A percentile compares a stretch with the other conserved stretches of the same genome.
Conservation (phyloP, 1,140 invertebrate species). For the Nautilus pompilius region DNA sequence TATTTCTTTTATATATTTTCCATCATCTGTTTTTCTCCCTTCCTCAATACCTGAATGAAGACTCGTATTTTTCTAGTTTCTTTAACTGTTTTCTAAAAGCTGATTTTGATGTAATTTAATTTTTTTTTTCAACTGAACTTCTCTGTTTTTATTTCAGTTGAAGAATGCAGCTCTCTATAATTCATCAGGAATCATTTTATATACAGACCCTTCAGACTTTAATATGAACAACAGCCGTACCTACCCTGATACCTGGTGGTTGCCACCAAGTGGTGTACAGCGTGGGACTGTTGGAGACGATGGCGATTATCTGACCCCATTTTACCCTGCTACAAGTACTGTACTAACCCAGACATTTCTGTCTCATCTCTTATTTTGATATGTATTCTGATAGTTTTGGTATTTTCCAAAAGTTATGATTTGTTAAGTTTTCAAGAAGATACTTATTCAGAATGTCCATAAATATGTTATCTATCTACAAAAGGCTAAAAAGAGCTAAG, state of each 20-base stretch:
- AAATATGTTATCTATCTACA: too few relatives aligned
- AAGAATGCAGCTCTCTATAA: conserved; percentile 43
- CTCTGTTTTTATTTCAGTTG: conserved; percentile 35
- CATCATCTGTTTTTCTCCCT: not conserved
- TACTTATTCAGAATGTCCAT: too few relatives aligned
- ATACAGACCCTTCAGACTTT: conserved; percentile 59
- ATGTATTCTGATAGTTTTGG: too few relatives aligned
- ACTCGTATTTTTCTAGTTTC: not conserved
- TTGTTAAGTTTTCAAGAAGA: too few relatives aligned
- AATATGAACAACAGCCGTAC: conserved; percentile 32
- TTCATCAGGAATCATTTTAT: conserved; percentile 56
- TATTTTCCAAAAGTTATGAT: too few relatives aligned
- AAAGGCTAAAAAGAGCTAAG: too few relatives aligned
- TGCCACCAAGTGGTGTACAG: conserved; percentile 57
- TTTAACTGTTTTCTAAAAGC: not conserved
- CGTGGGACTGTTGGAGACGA: conserved; percentile 44
- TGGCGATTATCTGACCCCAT: conserved; percentile 57
- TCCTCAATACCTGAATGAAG: not conserved
- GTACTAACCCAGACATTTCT: too few relatives aligned
- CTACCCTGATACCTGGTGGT: conserved; percentile 59
- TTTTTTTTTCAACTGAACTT: not conserved
- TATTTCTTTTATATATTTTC: too few relatives aligned
- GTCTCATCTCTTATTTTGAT: too few relatives aligned
- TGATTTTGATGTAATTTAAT: not conserved
- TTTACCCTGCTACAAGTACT: conserved; percentile 51